Base-by-base conservation (phyloP, 2,888 invertebrate genomes). In the Drymonia ruficornis region DNA sequence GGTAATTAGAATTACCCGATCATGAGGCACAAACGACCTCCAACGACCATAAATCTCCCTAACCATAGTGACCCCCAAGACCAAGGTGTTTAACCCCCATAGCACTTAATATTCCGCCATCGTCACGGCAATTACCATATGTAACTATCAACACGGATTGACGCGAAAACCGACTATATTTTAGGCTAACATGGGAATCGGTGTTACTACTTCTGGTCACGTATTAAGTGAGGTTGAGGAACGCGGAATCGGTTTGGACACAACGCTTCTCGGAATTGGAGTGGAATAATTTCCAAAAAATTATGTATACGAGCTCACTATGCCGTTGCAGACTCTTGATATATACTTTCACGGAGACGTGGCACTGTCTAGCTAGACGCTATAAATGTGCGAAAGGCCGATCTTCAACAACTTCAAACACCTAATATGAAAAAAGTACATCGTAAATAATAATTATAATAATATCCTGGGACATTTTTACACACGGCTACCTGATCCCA, bases 221-320 rank as follows among this genome's bases (percentile, higher is more conserved):
- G 84, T 84, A 74, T 61, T n/a, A 79, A 76, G 79, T 83, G 74
- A 80, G 78, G 79, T 82, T 75, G 74, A 81, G 61, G 80, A 78
- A 79, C 80, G 77, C 76, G 72, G 76, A 78, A 81, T 80, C 68
- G 65, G 67, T 72, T 67, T 61, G 69, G 50, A 55, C 65, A 60
- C 12, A 47, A 48, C 40, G 51, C 55, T 70, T 63, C 69, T 60
- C 16, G 61, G 69, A 69, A 72, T 34, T 56, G 7, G 29, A 54
- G 65, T 67, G 62, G 73, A 74, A 72, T 72, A 65, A 69, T 66
- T 69, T 58, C 62, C 55, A 57, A 70, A 71, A 70, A 66, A 72
- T 62, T 65, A 72, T 63, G 69, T 65, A 73, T 34, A 7, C 47
- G n/a, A 47, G 15, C 18, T n/a, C 6, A 29, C 54, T 53, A 46